Evolutionary conservation across 2,113 vertebrate genomes (phyloP).

Genomic region (Sciurus niger): DNA sequence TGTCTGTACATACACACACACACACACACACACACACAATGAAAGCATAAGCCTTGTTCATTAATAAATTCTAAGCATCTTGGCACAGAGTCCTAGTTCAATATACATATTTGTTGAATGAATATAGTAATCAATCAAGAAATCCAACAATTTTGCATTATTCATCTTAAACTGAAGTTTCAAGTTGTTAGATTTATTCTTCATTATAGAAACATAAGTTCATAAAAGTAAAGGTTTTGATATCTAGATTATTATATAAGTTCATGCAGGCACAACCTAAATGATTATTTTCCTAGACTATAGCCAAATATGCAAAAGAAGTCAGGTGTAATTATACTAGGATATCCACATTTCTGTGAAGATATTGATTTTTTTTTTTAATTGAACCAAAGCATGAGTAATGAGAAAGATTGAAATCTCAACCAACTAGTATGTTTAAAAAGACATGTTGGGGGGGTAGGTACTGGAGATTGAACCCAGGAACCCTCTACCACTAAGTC

Average conservation of each 20-base stretch:
- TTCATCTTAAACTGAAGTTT: constrained; percentile 38
- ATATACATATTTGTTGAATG: background rate
- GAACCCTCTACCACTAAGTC: too few species aligned
- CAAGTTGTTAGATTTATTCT: background rate
- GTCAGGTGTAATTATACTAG: background rate
- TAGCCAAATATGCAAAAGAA: background rate
- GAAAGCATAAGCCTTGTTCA: background rate
- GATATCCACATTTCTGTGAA: background rate
- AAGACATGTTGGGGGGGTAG: background rate
- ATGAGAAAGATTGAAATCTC: background rate
- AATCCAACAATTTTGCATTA: background rate
- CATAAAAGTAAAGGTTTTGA: background rate
- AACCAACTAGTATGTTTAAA: background rate
- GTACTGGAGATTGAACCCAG: too few species aligned
- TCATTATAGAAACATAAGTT: background rate
- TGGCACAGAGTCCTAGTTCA: background rate
- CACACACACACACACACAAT: background rate
- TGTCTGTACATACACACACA: background rate
- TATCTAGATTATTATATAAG: background rate
- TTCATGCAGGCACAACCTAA: background rate
- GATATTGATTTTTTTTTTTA: background rate
- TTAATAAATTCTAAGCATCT: background rate
- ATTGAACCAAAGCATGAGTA: background rate
- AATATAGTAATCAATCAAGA: background rate
- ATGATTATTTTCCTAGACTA: background rate